Conservation (phyloP, 1,140 invertebrate species). For the Drosophila sucinea region DNA sequence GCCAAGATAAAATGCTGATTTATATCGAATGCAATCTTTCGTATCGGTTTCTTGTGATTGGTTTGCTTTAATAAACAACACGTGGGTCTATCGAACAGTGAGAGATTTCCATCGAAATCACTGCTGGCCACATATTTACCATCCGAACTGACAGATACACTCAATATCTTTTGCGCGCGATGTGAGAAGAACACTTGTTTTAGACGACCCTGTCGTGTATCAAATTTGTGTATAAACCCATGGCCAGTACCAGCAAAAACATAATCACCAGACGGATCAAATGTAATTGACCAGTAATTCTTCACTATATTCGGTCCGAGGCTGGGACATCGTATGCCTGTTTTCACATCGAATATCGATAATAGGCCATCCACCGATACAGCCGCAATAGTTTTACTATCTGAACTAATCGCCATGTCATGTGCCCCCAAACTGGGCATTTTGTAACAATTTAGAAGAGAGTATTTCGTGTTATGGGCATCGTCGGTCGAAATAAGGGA, state of each 20-base stretch:
- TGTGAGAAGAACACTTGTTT: slow-evolving; percentile 19
- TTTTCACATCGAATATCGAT: slow-evolving; percentile 11
- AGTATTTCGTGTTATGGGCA: neutral
- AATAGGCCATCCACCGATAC: slow-evolving; percentile 32
- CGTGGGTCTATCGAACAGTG: slow-evolving; percentile 23
- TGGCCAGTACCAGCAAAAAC: slow-evolving; percentile 34
- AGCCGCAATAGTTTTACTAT: slow-evolving; percentile 21
- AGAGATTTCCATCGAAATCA: slow-evolving; percentile 27
- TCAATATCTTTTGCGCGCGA: slow-evolving; percentile 15
- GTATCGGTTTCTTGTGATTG: slow-evolving; percentile 8
- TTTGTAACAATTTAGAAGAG: slow-evolving; percentile 1
- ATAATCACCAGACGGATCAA: neutral
- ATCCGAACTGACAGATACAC: slow-evolving; percentile 20
- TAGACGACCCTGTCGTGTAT: slow-evolving; percentile 16
- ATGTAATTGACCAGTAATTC: slow-evolving; percentile 33
- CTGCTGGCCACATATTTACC: slow-evolving; percentile 6
- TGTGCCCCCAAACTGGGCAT: slow-evolving; percentile 34
- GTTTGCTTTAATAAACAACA: slow-evolving; percentile 11
- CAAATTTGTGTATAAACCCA: slow-evolving; percentile 30
- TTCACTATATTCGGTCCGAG: slow-evolving; percentile 19
- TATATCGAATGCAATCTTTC: slow-evolving; percentile 17
- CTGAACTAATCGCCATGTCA: slow-evolving; percentile 23
- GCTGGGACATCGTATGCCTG: slow-evolving; percentile 20
- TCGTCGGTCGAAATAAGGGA: slow-evolving; percentile 4
- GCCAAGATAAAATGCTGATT: neutral